A percentile compares a stretch with the other conserved stretches of the same genome.
Conservation (phyloP, 2,888 invertebrate genomes). For the Eugnorisma glareosa region DNA sequence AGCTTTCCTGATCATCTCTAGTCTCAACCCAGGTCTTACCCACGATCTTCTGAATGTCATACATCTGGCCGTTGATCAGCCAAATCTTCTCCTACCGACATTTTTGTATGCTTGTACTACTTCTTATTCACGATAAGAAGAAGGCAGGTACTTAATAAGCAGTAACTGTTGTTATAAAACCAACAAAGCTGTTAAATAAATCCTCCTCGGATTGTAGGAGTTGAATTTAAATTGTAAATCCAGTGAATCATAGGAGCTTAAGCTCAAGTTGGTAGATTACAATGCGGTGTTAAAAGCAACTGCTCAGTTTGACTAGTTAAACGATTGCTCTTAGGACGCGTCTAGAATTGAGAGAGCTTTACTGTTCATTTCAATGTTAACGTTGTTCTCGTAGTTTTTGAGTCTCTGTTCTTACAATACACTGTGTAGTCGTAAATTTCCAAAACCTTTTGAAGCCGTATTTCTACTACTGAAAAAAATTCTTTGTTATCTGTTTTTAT, state of each 20-base stretch:
- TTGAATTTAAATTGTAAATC: constrained; percentile 50
- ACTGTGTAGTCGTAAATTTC: neutral
- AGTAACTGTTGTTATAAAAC: constrained; percentile 12
- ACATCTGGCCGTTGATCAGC: neutral
- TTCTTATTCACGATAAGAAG: neutral
- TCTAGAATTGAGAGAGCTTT: constrained; percentile 27
- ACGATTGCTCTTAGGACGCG: constrained; percentile 21
- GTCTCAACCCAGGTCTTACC: neutral
- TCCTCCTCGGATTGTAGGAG: constrained; percentile 44
- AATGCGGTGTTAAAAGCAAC: constrained; percentile 34
- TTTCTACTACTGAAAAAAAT: neutral
- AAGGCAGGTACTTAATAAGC: neutral
- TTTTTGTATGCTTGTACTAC: neutral
- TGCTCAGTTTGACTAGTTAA: constrained; percentile 16
- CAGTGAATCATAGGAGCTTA: constrained; percentile 51
- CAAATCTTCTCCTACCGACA: neutral
- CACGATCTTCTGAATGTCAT: neutral
- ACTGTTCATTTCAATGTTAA: constrained; percentile 6
- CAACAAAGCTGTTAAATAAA: constrained; percentile 18
- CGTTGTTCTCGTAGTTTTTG: neutral
- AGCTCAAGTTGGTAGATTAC: constrained; percentile 39
- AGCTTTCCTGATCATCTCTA: neutral
- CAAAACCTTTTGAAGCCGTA: neutral
- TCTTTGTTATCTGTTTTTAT: neutral
- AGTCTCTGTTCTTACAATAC: neutral